Conservation (phyloP, 2,113 vertebrate species). For the Sminthopsis crassicaudata region DNA sequence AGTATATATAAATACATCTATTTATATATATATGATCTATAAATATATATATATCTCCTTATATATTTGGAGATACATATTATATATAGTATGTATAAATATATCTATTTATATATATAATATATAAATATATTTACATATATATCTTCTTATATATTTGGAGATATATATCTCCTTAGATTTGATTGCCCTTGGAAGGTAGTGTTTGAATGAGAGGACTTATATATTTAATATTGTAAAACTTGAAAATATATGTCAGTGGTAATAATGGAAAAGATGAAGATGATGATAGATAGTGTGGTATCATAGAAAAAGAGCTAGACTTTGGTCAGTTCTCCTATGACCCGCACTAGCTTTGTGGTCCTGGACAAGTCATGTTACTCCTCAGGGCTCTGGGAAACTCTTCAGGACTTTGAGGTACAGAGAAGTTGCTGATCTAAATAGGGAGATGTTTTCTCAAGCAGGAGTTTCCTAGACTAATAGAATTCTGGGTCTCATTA, state of each 20-base stretch:
- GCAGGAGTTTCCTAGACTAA: not conserved
- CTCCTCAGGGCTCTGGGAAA: not conserved
- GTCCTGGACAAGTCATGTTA: not conserved
- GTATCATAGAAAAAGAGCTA: not conserved
- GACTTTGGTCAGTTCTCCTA: not conserved
- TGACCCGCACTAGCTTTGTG: not conserved
- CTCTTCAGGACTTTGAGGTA: not conserved
- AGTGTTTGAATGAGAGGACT: not conserved
- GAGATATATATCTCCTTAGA: no score
- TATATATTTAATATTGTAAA: not conserved
- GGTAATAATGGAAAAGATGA: not conserved
- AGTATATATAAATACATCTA: no score
- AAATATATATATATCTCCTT: no score
- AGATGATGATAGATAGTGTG: not conserved
- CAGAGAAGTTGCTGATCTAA: not conserved
- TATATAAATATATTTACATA: no score
- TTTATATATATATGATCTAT: no score
- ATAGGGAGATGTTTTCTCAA: not conserved
- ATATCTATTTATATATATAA: no score
- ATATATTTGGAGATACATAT: no score
- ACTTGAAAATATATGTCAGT: not conserved
- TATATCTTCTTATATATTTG: no score
- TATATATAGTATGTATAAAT: no score
- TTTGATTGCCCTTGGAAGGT: not conserved
- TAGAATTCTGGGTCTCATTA: not conserved